Base-by-base conservation (phyloP, 2,113 vertebrate species). In the Elephantulus edwardii region DNA sequence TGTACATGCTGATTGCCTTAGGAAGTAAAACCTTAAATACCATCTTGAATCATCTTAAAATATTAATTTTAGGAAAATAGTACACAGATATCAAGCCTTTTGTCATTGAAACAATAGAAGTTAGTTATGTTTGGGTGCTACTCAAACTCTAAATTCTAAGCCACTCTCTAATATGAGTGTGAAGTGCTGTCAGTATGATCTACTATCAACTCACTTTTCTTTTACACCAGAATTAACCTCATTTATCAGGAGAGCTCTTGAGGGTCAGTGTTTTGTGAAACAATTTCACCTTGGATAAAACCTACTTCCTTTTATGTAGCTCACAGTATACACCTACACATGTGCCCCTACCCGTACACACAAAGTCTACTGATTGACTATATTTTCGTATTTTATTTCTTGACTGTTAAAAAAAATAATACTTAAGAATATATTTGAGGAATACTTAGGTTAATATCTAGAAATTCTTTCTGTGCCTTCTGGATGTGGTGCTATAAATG, bases 1-100 rank as follows among this genome's bases (percentile, higher is more conserved):
- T 90, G 56, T 88, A 33, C n/a, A 40, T 76, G 33, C 28, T 88
- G 83, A 94, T 90, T 88, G 77, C 54, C 42, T 86, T 81, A 83
- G 80, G 52, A 90, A 92, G 30, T 71, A 78, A 95, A 90, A 8
- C n/a, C 46, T 46, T 22, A 83, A 68, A 83, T 82, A 54, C 24
- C 58, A 9, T 81, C 74, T 91, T 80, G 46, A 82, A 66, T 85
- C 33, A 50, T 16, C 64, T 88, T 60, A 72, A 35, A 81, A 76
- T 90, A 13, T 80, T 91, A 66, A 30, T 80, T 42, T 58, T 76
- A 64, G n/a, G 38, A 88, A 95, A 88, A 66, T 60, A 22, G 87
- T 62, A 52, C 22, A 68, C 5, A 72, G 22, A n/a, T 78, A 72
- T 48, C n/a, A 79, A 83, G 5, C 3, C 54, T 16, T 81, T 83